Base-by-base conservation (phyloP, 2,888 invertebrate genomes). In the Perithous albicinctus region DNA sequence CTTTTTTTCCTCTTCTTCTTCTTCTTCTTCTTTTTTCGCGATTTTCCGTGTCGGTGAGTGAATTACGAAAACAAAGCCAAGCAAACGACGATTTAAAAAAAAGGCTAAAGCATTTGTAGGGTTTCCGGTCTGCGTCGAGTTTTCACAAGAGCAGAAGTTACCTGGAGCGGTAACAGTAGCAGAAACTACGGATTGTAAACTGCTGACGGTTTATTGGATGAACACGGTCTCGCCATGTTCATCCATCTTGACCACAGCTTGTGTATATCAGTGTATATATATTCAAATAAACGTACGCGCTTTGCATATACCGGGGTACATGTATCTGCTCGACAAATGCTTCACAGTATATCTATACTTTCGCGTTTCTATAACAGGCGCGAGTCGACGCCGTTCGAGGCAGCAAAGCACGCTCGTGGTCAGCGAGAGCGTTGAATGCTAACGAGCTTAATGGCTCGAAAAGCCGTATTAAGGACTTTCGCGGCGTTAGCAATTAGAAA, bases 381-480 rank as follows among this genome's bases (percentile, higher is more conserved):
- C 38, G 23, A 54, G 69, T 51, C 15, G 61, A 32, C 26, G 35
- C 46, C 23, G 26, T 35, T 35, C 64, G 35, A 48, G 32, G 18
- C 51, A 23, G 63, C n/a, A n/a, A n/a, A n/a, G n/a, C n/a, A 51
- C 32, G 79, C 43, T 54, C 20, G 35, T 46, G 79, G 79, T 64
- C 74, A 79, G 74, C 69, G 51, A 54, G 63, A 74, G 46, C 74
- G 69, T 29, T 75, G 54, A 74, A 75, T 75, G 63, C 63, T 79
- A 75, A 75, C 69, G 74, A 79, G 79, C 79, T 74, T 79, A 75
- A 75, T 69, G 46, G 79, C 63, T 75, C 74, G 74, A 75, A 79
- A 79, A 79, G 69, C 69, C 74, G 79, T 75, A 74, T 79, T 75
- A 79, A 74, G 74, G 74, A 79, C 79, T 79, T 51, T 69, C 69